Percentiles rank a stretch among this genome's conserved stretches.
Evolutionary conservation across 2,888 invertebrate genomes (phyloP).

Genomic region (Polydrusus cervinus): DNA sequence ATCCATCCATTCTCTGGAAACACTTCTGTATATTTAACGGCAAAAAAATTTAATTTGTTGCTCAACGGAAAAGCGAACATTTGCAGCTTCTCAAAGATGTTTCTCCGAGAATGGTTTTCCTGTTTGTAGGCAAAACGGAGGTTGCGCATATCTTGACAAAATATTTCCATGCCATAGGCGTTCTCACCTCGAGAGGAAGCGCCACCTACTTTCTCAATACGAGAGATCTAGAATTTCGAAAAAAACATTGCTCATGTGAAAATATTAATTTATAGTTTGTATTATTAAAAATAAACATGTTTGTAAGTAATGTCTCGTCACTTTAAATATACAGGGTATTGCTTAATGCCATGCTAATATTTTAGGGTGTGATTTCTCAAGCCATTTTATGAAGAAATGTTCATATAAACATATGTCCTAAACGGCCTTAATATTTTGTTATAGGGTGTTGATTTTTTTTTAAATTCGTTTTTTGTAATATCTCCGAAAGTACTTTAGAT

Average conservation of each 20-base stretch:
- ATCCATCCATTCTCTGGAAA: constrained; percentile 95
- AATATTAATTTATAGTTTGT: no score
- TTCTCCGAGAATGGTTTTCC: constrained; percentile 95
- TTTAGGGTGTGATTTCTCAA: no score
- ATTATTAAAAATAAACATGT: no score
- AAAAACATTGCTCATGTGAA: not conserved
- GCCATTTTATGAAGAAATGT: no score
- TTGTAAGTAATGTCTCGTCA: no score
- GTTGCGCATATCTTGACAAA: constrained; percentile 98
- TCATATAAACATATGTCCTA: no score
- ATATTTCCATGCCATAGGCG: constrained; percentile 97
- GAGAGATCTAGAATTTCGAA: constrained; percentile 76
- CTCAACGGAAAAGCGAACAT: constrained; percentile 95
- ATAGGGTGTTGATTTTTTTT: no score
- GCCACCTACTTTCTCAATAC: constrained; percentile 96
- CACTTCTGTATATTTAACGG: constrained; percentile 90
- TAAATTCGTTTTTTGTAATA: no score
- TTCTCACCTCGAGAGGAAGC: constrained; percentile 96
- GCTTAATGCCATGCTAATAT: no score
- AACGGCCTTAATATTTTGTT: no score
- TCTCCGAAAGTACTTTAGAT: no score
- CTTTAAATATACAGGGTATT: no score
- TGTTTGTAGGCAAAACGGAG: constrained; percentile 96
- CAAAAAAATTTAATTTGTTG: constrained; percentile 91
- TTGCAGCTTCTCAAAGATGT: constrained; percentile 95